Evolutionary conservation across 2,888 invertebrate species (phyloP), one percentile per base, ranked within the genome.

Genomic region (Thymelicus lineola): DNA sequence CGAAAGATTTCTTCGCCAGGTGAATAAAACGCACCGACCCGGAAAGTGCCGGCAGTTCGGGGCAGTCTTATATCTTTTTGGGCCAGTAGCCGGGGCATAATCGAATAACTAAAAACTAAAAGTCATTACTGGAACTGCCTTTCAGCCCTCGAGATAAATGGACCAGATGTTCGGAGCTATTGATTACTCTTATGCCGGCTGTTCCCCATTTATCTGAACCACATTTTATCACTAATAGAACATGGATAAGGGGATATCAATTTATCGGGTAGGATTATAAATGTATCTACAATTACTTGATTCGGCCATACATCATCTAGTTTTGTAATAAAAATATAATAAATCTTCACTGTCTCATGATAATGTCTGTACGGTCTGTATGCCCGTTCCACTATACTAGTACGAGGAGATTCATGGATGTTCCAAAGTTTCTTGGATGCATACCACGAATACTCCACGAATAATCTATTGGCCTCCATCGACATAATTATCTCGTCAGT

Each of bases 51-150:
- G 0, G 55, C 28, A 12, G 12, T 53, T 53, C 6, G 17, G 53
- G 28, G 12, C 55, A 14, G 35, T 5, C 20, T 1, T 53, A 55
- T 28, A 55, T 55, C 10, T 55, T 35, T 20, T 14, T 42, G 2
- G 35, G 55, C 14, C 55, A 14, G 55, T 35, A 14, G 35, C 28
- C 7, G 20, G 17, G 6, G 17, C 17, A 50, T 50, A 58, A 58
- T 58, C 36, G 28, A 42, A 65, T 65, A 45, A 57, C 45, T 65
- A 57, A 65, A 65, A 65, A 65, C 65, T 65, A 65, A 65, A 65
- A 65, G 55, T 65, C 66, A 66, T 66, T 66, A 58, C 46, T n/a
- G 58, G 46, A 66, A 66, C 58, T 46, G 58, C 57, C 58, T 66
- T 57, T 66, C 58, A 58, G 9, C 57, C 57, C 58, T 58, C 45